Percentiles rank a stretch among this genome's conserved stretches.
Evolutionary conservation across 2,113 vertebrate genomes (phyloP).

Genomic region (Toxotes jaculatrix): DNA sequence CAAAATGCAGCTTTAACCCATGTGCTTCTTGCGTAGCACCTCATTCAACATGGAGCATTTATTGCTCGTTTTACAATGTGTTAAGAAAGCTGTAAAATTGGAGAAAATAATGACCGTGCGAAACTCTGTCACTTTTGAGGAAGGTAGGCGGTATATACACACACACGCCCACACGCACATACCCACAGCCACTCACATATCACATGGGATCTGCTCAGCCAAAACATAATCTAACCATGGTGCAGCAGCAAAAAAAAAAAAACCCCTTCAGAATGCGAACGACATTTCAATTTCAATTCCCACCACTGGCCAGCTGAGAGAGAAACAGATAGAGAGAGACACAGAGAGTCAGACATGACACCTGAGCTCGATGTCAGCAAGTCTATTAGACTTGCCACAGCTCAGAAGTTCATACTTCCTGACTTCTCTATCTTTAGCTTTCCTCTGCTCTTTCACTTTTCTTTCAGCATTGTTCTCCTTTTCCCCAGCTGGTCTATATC

Average conservation of each 20-base stretch:
- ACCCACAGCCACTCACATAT: constrained; percentile 1
- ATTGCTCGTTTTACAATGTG: constrained; percentile 1
- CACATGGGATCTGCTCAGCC: constrained; percentile 5
- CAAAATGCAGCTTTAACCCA: constrained; percentile 3
- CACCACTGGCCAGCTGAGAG: constrained; percentile 27
- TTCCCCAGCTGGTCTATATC: background rate
- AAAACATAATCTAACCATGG: constrained; percentile 26
- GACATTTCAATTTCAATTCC: constrained; percentile 57
- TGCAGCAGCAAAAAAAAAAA: constrained; percentile 18
- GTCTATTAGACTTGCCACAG: constrained; percentile 59
- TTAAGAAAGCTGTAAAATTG: constrained; percentile 33
- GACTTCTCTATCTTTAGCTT: constrained; percentile 55
- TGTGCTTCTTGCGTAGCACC: background rate
- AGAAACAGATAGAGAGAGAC: background rate
- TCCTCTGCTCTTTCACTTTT: background rate
- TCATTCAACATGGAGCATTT: constrained; percentile 1
- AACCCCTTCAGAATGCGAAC: constrained; percentile 23
- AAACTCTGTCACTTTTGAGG: constrained; percentile 29
- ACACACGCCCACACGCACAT: background rate
- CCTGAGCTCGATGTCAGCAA: constrained; percentile 46
- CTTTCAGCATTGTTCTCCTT: constrained; percentile 1
- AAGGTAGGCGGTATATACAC: constrained; percentile 14
- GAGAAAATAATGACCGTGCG: constrained; percentile 39
- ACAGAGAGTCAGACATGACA: constrained; percentile 36
- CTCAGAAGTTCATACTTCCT: constrained; percentile 32